Evolutionary conservation across 1,140 invertebrate species (phyloP), one percentile per base, ranked within the genome.

Genomic region (Streblospio benedicti): DNA sequence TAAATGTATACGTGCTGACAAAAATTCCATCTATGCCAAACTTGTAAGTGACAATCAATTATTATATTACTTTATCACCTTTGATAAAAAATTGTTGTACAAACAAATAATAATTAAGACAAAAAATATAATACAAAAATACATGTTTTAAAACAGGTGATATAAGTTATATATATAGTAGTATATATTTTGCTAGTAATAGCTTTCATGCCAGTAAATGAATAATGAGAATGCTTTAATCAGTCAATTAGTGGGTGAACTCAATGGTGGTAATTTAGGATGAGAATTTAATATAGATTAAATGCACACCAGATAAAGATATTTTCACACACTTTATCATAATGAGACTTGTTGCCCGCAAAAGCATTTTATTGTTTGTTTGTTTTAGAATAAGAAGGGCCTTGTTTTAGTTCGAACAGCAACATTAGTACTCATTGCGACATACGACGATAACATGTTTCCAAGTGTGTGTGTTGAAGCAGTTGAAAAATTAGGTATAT

Each of bases 381-480:
- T 53, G 16, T 54, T 54, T 20, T 64, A 76, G 76, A 65, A 66
- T 44, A 68, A 67, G 16, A 63, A 67, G 68, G 76, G 76, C 9
- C 56, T 78, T 35, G 66, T 78, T n/a, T 55, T 77, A 30, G 73
- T 75, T 12, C 69, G 69, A 47, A 78, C 76, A 16, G 57, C 63
- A 6, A 70, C 69, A 4, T 62, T 74, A 55, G 51, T 78, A 4
- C 35, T 78, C 6, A 64, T 76, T 16, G 73, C 74, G 5, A 77
- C 72, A 25, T 78, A 73, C 55, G 70, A 67, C 54, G 73, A 76
- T 25, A 74, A 65, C 62, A 77, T 77, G 76, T 76, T 67, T 52
- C 73, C 76, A 27, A 74, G 75, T 65, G 70, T 78, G 0, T 77
- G 76, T 68, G 72, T 77, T 16, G 76, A 78, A 51, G 76, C 76